These are phyloP conservation scores for Lerema accius DNA, from an alignment of 1,140 invertebrate species.

Conservation along the genomic window DNA sequence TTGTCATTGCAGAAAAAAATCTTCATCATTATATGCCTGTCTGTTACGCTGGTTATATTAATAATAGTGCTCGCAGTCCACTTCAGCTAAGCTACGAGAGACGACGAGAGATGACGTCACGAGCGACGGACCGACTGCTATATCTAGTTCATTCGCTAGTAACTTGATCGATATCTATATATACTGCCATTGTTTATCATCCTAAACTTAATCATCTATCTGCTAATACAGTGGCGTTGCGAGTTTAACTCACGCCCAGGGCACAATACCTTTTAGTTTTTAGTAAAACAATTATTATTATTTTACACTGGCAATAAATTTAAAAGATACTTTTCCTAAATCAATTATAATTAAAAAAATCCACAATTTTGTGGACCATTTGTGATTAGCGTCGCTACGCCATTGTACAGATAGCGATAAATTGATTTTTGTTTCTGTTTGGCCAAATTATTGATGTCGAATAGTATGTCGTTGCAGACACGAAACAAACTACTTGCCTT, in stretches of 20 bases:
- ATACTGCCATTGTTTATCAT: slow-evolving; percentile 31
- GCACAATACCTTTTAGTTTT: no score
- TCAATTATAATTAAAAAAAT: no score
- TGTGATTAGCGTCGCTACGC: no score
- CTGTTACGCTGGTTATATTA: slow-evolving; percentile 89
- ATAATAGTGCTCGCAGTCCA: slow-evolving; percentile 86
- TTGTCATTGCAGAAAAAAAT: slow-evolving; percentile 94
- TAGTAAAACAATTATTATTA: no score
- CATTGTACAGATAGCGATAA: slow-evolving; percentile 8
- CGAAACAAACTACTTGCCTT: slow-evolving; percentile 3
- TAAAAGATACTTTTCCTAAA: no score
- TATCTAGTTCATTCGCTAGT: slow-evolving; percentile 30
- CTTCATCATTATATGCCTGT: slow-evolving; percentile 91
- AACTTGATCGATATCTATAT: slow-evolving; percentile 47
- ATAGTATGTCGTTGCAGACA: slow-evolving; percentile 16
- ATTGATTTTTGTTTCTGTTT: slow-evolving; percentile 18
- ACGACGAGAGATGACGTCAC: slow-evolving; percentile 47
- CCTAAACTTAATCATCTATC: slow-evolving; percentile 2
- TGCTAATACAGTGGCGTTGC: no score
- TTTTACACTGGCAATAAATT: no score
- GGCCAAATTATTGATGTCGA: slow-evolving; percentile 16
- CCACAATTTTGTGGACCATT: no score
- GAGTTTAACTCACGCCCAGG: no score
- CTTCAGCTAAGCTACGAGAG: slow-evolving; percentile 51
- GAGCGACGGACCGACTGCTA: slow-evolving; percentile 26